These are phyloP conservation scores for Carlito syrichta DNA, from an alignment of 2,113 vertebrate species.

Conservation along the genomic window DNA sequence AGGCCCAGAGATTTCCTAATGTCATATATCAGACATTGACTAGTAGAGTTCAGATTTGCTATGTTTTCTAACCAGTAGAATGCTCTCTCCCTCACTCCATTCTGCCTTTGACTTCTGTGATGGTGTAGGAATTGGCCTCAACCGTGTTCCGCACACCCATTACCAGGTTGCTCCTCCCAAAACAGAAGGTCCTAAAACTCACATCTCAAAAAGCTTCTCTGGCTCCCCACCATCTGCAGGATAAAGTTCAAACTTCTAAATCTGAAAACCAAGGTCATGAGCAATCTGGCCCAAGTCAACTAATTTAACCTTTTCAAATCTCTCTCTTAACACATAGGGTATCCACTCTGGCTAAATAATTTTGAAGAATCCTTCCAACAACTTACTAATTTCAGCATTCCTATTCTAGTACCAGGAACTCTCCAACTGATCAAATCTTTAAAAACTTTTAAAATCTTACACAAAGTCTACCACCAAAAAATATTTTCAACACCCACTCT, in stretches of 20 bases:
- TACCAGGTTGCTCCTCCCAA: not conserved
- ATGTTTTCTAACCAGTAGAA: not conserved
- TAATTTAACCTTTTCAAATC: not conserved
- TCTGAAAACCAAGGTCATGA: not conserved
- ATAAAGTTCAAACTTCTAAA: slow-evolving; percentile 19
- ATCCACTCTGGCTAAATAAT: not conserved
- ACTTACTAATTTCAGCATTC: not conserved
- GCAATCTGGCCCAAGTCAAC: not conserved
- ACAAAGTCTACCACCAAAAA: not conserved
- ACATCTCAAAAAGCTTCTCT: not conserved
- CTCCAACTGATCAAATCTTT: not conserved
- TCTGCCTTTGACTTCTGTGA: not conserved
- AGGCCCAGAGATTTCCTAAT: not conserved
- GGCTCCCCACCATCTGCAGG: not conserved
- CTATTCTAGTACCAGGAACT: not conserved
- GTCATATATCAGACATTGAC: not conserved
- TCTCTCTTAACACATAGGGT: not conserved
- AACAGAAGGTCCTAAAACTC: not conserved
- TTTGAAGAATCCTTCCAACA: not conserved
- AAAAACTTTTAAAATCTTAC: not conserved
- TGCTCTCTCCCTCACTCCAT: too few relatives aligned
- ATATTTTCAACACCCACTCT: not conserved
- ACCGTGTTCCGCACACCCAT: not conserved
- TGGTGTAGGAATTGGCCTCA: not conserved
- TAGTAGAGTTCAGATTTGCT: not conserved